phyloP scores from a whole-genome alignment of 1,140 invertebrate species.

The Platyscapa corneri region DNA sequence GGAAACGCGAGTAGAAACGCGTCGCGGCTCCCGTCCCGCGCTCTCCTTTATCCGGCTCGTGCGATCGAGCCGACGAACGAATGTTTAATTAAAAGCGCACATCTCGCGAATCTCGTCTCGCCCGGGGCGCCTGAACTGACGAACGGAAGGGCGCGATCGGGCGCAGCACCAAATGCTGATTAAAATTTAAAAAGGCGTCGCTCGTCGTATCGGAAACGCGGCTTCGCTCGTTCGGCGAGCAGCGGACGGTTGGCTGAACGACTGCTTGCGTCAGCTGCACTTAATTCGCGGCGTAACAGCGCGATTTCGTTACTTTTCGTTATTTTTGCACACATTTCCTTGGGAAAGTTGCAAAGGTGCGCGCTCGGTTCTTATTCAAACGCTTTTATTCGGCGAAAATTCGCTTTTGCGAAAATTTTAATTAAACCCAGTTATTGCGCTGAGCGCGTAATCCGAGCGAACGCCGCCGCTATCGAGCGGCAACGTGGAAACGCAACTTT shows the following conservation, averaged over 20 bases:
- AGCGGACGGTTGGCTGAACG: no score
- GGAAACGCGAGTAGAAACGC: no score
- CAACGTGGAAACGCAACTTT: no score
- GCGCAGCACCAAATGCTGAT: background rate
- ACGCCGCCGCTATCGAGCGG: no score
- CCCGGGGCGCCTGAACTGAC: background rate
- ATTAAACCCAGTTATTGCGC: no score
- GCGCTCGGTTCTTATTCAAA: no score
- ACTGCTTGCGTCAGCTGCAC: background rate
- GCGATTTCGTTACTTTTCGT: background rate
- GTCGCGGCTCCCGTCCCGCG: background rate
- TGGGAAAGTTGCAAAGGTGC: background rate
- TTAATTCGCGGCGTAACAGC: background rate
- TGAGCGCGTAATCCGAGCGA: no score
- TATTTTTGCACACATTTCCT: background rate
- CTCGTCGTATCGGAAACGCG: background rate
- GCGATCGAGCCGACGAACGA: background rate
- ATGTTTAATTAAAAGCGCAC: slow-evolving; percentile 37
- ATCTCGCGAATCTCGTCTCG: background rate
- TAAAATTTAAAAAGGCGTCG: slow-evolving; percentile 2
- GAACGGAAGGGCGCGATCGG: background rate
- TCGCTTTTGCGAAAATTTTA: no score
- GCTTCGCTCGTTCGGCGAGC: background rate
- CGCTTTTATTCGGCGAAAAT: no score
- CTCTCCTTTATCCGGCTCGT: background rate